Conservation (phyloP, 2,797 vertebrate genomes). For the Alca torda region DNA sequence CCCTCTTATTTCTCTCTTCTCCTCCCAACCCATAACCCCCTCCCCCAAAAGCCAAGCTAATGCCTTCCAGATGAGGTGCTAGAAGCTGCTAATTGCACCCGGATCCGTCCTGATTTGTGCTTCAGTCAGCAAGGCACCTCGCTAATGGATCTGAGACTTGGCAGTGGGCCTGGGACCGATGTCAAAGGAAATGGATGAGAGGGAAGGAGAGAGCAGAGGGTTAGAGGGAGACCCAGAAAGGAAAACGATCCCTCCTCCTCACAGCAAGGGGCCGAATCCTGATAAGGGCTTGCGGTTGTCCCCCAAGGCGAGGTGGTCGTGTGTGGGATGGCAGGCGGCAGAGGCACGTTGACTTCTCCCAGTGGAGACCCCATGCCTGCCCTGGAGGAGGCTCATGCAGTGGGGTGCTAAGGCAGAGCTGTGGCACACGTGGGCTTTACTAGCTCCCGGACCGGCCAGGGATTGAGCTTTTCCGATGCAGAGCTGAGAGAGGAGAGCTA, state of each 20-base stretch:
- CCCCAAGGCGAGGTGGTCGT: background rate
- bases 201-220: slow-evolving; percentile 52
- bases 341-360: background rate
- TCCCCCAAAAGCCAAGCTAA: slow-evolving; percentile 74
- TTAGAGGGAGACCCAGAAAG: slow-evolving; percentile 19
- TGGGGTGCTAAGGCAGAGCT: slow-evolving; percentile 20
- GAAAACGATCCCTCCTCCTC: slow-evolving; percentile 11
- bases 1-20: slow-evolving; percentile 31
- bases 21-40: slow-evolving; percentile 38
- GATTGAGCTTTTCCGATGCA: slow-evolving; percentile 44
- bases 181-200: slow-evolving; percentile 80
- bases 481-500: slow-evolving; percentile 33
- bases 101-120: slow-evolving; percentile 91
- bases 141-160: slow-evolving; percentile 82
- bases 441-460: background rate
- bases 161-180: slow-evolving; percentile 76
- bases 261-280: background rate
- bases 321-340: background rate
- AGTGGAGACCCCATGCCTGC: background rate
- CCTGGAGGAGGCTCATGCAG: background rate
- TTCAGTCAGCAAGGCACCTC: slow-evolving; percentile 84
- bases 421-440: slow-evolving; percentile 64
- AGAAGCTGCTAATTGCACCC: slow-evolving; percentile 90
- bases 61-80: slow-evolving; percentile 93
- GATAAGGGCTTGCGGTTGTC: slow-evolving; percentile 36